phyloP scores from a whole-genome alignment of 2,113 vertebrate species.

The Lophotis ruficrista region DNA sequence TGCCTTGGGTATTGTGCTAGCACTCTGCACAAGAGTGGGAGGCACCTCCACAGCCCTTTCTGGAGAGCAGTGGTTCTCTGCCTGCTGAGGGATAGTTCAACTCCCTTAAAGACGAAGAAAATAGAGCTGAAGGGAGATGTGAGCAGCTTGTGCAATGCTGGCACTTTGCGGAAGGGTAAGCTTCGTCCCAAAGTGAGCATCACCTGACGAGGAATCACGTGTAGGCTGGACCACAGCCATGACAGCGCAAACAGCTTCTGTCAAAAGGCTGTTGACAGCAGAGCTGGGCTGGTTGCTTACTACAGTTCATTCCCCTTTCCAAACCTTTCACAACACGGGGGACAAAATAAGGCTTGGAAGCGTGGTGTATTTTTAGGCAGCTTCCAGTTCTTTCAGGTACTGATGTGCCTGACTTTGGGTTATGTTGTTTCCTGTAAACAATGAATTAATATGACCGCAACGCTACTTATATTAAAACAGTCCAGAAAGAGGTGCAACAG shows the following conservation, averaged over 20 bases:
- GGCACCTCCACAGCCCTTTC: neutral
- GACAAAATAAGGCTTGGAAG: neutral
- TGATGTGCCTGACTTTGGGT: neutral
- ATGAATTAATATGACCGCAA: neutral
- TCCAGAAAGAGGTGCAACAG: neutral
- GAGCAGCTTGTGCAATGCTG: neutral
- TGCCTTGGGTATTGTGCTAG: neutral
- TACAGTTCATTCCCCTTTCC: neutral
- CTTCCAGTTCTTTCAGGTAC: conserved; percentile 30
- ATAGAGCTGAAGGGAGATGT: neutral
- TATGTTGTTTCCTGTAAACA: neutral
- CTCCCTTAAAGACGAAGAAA: neutral
- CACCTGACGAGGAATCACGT: conserved; percentile 47
- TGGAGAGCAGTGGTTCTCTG: neutral
- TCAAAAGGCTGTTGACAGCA: conserved; percentile 54
- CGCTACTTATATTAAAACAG: neutral
- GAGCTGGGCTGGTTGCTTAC: neutral
- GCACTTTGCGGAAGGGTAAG: neutral
- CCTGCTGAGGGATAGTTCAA: neutral
- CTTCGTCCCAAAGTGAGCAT: neutral
- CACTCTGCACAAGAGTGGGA: neutral
- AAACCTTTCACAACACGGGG: neutral
- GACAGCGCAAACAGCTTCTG: neutral
- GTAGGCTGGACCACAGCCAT: conserved; percentile 28
- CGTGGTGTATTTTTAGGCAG: neutral